A percentile compares a stretch with the other conserved stretches of the same genome.
These are phyloP conservation scores for Drosophila limbata DNA, from an alignment of 2,888 invertebrate genomes.

Conservation along the genomic window DNA sequence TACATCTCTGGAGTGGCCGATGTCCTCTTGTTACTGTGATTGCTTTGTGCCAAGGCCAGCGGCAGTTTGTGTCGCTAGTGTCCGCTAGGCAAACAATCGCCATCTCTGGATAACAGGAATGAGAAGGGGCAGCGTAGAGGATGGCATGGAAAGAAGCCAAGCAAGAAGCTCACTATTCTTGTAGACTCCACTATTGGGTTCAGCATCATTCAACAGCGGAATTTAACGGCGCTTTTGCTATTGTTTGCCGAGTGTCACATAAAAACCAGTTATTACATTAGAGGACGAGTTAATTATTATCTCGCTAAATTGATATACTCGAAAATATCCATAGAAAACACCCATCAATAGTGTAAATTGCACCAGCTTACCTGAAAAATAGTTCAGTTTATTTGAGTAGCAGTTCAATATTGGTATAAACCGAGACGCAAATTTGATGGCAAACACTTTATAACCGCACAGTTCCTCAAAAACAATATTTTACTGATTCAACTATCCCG, in stretches of 20 bases:
- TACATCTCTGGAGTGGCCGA: slow-evolving; percentile 38
- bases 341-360: not conserved
- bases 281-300: not conserved
- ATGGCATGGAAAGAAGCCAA: slow-evolving; percentile 12
- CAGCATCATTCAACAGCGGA: slow-evolving; percentile 23
- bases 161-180: not conserved
- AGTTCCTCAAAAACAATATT: not conserved
- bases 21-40: slow-evolving; percentile 36
- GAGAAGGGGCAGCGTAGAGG: not conserved
- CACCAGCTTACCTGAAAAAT: not conserved
- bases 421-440: not conserved
- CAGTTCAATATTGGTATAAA: not conserved
- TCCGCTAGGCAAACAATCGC: slow-evolving; percentile 45
- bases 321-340: not conserved
- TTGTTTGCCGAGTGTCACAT: slow-evolving; percentile 4
- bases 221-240: slow-evolving; percentile 15
- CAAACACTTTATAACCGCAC: not conserved
- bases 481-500: not conserved
- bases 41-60: slow-evolving; percentile 39
- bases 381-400: not conserved
- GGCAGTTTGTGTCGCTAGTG: slow-evolving; percentile 35
- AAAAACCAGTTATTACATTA: slow-evolving; percentile 10
- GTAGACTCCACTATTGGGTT: slow-evolving; percentile 8
- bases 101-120: slow-evolving; percentile 16
- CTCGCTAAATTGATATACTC: not conserved